These are phyloP conservation scores for Apogon hyalosoma DNA, from an alignment of 2,797 vertebrate genomes.

Conservation along the genomic window DNA sequence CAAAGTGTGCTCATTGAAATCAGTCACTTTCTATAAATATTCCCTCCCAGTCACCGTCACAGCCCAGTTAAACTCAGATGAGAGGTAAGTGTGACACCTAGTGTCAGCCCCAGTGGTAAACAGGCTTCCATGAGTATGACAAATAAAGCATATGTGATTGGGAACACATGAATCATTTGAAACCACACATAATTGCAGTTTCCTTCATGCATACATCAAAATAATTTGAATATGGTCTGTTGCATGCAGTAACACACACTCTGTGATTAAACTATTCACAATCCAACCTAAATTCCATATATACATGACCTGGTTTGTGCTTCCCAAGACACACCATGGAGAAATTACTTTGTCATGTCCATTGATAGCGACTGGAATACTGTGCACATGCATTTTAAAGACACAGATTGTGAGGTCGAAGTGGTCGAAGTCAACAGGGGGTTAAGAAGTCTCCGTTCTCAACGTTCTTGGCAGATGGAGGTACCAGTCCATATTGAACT, in stretches of 20 bases:
- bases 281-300: conserved; percentile 35
- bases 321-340: conserved; percentile 17
- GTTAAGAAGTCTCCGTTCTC: conserved; percentile 45
- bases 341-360: conserved; percentile 29
- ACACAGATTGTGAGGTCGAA: conserved; percentile 38
- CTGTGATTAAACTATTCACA: conserved; percentile 37
- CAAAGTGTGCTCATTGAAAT: conserved; percentile 46
- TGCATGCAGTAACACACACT: conserved; percentile 2
- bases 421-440: conserved; percentile 55
- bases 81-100: conserved; percentile 80
- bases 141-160: conserved; percentile 1
- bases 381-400: conserved; percentile 28
- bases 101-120: conserved; percentile 27
- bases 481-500: conserved; percentile 58
- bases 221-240: conserved; percentile 13
- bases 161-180: conserved; percentile 13
- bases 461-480: conserved; percentile 56
- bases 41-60: neutral
- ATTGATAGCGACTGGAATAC: conserved; percentile 28
- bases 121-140: neutral
- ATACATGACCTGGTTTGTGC: conserved; percentile 45
- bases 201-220: conserved; percentile 6
- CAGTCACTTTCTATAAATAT: conserved; percentile 39
- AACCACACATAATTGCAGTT: conserved; percentile 4
- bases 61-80: neutral